Percentiles rank a stretch among this genome's conserved stretches.
Conservation (phyloP, 2,797 vertebrate species). For the Tenualosa thibaudeaui region DNA sequence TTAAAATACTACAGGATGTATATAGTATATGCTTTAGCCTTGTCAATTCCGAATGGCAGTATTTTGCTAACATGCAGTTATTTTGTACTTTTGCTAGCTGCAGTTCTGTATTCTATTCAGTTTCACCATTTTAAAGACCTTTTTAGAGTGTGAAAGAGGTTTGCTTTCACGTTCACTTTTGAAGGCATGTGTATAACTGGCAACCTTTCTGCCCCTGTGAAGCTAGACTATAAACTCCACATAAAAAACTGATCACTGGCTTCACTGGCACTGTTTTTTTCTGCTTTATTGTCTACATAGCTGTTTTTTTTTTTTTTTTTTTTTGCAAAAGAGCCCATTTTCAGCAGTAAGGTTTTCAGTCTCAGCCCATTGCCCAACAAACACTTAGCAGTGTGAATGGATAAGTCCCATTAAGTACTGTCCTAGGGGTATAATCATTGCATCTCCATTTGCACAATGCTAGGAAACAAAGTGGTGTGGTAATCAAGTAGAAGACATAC, state of each 20-base stretch:
- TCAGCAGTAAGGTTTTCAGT: neutral
- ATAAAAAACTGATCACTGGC: neutral
- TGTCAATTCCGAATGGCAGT: neutral
- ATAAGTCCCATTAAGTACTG: neutral
- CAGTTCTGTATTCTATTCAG: neutral
- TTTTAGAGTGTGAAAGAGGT: neutral
- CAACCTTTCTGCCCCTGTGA: neutral
- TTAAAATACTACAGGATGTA: no score
- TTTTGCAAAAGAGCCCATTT: neutral
- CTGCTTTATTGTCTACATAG: neutral
- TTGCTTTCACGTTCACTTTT: neutral
- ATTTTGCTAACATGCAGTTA: no score
- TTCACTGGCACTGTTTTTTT: neutral
- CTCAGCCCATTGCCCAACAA: conserved; percentile 19
- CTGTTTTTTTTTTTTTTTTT: neutral
- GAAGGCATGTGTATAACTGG: neutral
- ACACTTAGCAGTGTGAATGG: neutral
- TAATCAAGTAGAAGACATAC: neutral
- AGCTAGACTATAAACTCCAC: neutral
- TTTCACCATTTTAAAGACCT: neutral
- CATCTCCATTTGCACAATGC: conserved; percentile 20
- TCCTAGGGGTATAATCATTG: conserved; percentile 11
- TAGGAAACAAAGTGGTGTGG: conserved; percentile 3
- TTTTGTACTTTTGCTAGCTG: no score
- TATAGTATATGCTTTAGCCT: neutral